Conservation (phyloP, 1,140 invertebrate species). For the Scaptomyza montana region DNA sequence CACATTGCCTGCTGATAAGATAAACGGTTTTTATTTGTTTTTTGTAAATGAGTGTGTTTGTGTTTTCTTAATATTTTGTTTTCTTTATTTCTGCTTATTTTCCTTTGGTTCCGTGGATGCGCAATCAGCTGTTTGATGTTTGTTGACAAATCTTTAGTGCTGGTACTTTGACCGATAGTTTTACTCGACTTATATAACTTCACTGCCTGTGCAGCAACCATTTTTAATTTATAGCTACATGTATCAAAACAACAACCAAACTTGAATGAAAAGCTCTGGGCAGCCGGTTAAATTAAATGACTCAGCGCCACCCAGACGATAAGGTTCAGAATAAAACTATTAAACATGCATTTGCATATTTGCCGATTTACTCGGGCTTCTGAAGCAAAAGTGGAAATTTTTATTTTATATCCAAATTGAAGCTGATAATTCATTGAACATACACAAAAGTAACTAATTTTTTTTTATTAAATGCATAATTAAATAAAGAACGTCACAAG, state of each 20-base stretch:
- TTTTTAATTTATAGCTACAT: conserved; percentile 31
- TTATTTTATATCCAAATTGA: conserved; percentile 16
- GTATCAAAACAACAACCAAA: conserved; percentile 1
- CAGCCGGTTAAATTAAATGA: conserved; percentile 41
- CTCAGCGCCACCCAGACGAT: conserved; percentile 35
- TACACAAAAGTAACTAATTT: conserved; percentile 68
- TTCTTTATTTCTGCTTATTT: conserved; percentile 7
- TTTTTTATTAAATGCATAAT: conserved; percentile 59
- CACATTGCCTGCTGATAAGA: conserved; percentile 58
- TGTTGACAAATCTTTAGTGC: conserved; percentile 39
- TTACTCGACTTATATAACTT: conserved; percentile 9
- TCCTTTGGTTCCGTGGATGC: background rate
- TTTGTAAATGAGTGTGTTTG: background rate
- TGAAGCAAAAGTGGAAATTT: conserved; percentile 55
- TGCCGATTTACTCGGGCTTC: background rate
- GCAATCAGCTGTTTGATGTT: conserved; percentile 42
- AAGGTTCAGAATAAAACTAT: conserved; percentile 20
- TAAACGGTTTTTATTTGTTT: conserved; percentile 45
- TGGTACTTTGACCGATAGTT: conserved; percentile 33
- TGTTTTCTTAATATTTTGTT: conserved; percentile 19
- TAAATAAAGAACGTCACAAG: conserved; percentile 71
- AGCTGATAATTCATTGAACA: conserved; percentile 46
- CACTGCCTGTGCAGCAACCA: background rate
- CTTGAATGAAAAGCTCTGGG: conserved; percentile 8
- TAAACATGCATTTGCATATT: conserved; percentile 5